Base-by-base conservation (phyloP, 2,888 invertebrate species). In the Hetaerina titia region DNA sequence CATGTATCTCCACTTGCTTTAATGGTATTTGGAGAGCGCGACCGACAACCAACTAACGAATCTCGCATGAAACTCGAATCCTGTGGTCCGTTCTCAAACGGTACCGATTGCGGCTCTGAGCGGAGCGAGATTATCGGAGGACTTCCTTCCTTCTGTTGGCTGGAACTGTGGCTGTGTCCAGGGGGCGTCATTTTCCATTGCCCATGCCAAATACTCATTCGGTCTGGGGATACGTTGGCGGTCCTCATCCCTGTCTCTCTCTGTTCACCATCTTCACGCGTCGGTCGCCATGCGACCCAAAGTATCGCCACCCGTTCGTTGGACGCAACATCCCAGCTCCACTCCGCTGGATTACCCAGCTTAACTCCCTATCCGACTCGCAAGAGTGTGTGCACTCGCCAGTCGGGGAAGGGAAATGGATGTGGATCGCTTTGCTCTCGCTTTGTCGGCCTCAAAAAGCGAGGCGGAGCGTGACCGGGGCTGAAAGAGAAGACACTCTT, bases 401-500 rank as follows among this genome's bases (percentile, higher is more conserved):
- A 57, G 57, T 6, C 4, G 89, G 56, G 89, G 22, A 17, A n/a
- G 60, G 58, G 63, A 25, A 90, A 63, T 13, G 90, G 90, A n/a
- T 6, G 1, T 60, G 64, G 90, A 45, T 64, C 63, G 45, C 31
- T 90, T 64, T 45, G 90, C 45, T 31, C 64, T 92, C 45, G 45
- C 90, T 64, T 31, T 31, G 90, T 69, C 17, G 64, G 45, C 22
- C 64, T 45, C 45, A 64, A 64, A 92, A 64, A 60, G 69, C n/a
- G 63, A 69, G 90, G 63, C 90, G n/a, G 58, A n/a, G 89, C 89
- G 89, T 89, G 89, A 89, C 89, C 89, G 60, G 90, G 25, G 90
- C 63, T n/a, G 64, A 92, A 63, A 69, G 90, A 64, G 90, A 69
- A 31, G 19, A 25, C 90, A 45, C 90, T 22, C 31, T 90, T 45